Base-by-base conservation (phyloP, 2,888 invertebrate species). In the Lingula anatina region DNA sequence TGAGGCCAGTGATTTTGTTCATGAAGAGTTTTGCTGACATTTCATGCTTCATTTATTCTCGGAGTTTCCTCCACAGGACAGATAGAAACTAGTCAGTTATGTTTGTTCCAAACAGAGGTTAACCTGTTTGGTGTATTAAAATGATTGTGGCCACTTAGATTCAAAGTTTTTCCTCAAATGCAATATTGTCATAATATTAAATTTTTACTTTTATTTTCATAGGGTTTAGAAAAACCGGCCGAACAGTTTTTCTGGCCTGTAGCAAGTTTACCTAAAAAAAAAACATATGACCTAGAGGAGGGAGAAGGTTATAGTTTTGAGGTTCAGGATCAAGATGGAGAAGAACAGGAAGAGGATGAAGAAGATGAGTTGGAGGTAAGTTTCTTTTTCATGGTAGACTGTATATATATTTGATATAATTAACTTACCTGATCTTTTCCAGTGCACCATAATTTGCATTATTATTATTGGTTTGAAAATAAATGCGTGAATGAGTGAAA, bases 241-340 rank as follows among this genome's bases (percentile, higher is more conserved):
- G 83, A 81, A 75, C 77, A 63, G 52, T 88, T 73, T 83, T 88
- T 79, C 67, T 83, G 78, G 83, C 83, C 79, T 53, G 73, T 71
- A 47, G 53, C 57, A 20, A 51, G 59, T 31, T 44, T 62, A 31
- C 68, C 67, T 5, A 47, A 51, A 3, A 59, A 57, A 21, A 51
- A 51, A 28, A 36, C n/a, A n/a, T n/a, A n/a, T n/a, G n/a, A n/a
- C n/a, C n/a, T n/a, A n/a, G n/a, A 51, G 5, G 60, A 50, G 7
- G 45, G 39, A 3, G 39, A 44, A 2, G 37, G 39, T n/a, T n/a
- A 21, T 46, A 23, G 18, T 7, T 15, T 3, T 20, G 21, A 25
- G 7, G 21, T 24, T 36, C 21, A 3, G 5, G 15, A 18, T 9
- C 4, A 15, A 28, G 46, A 25, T n/a, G 28, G 9, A 3, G 38